Base-by-base conservation (phyloP, 2,113 vertebrate species). In the Rissa tridactyla region DNA sequence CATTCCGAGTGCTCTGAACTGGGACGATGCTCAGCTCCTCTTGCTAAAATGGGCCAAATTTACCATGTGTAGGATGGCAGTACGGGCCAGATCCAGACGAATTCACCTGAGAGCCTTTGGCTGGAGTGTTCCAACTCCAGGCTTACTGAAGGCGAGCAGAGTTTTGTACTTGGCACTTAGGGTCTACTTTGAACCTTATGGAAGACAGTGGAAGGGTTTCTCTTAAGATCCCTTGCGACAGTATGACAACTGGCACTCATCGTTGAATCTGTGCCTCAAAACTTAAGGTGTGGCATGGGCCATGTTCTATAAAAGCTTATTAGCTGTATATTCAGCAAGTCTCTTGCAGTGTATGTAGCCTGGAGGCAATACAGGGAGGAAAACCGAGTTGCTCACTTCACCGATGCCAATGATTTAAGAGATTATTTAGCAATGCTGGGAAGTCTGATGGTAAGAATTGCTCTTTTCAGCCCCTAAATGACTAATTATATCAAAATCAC, bases 51-150 rank as follows among this genome's bases (percentile, higher is more conserved):
- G 26, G 5, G 5, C 17, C 23, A 32, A 20, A 27, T 20, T 72
- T 17, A 17, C 13, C 29, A 3, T 1, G 11, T 4, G 1, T 27
- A 4, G 17, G 8, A 0, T 9, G 40, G 71, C 42, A 58, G 14
- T 5, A 29, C 2, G 80, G 54, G 30, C 46, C 55, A 14, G 23
- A 49, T 15, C 49, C 49, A 52, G 38, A 32, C 29, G 4, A 26
- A 68, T 51, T 54, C 32, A 9, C 34, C 3, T 6, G 11, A 46
- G 68, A 73, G 29, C 57, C 62, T 46, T 13, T 21, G 70, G 38
- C 87, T 34, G 38, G 7, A 25, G 9, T 5, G 40, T 12, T 55
- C 14, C 8, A 32, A 4, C 51, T 8, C 4, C 10, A 71, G 44
- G 34, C 26, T 52, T n/a, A 3, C 34, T 25, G 38, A 58, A 44